Evolutionary conservation across 2,888 invertebrate genomes (phyloP), one percentile per base, ranked within the genome.

Genomic region (Napeogenes inachia): DNA sequence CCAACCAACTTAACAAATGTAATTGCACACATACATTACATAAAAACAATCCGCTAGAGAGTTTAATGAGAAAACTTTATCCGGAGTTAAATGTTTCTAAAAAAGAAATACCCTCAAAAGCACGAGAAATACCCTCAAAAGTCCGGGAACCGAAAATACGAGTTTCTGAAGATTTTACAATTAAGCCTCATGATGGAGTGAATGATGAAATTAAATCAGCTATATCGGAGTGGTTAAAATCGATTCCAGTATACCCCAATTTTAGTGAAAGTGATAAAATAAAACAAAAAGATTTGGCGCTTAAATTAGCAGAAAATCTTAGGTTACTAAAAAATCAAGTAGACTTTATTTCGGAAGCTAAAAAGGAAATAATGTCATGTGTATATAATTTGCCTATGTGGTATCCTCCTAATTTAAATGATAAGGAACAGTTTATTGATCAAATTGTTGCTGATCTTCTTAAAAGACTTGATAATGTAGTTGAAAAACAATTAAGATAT

Each of bases 321-420:
- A 63, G 47, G 12, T 55, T 35, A 30, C 12, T 68, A 30, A 21
- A 45, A 32, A 50, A 64, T 38, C 38, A 56, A 13, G 4, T 47
- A 32, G 8, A 63, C 46, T 68, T 66, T 60, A n/a, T 56, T 35
- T 13, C 30, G 4, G 63, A 56, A 10, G 68, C 62, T 21, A 66
- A 54, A 47, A 54, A 30, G 13, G 66, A 64, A 63, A 60, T 66
- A 30, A 21, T 35, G 6, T 56, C 56, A 58, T 62, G 54, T 33
- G 61, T 68, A 8, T 42, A 63, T n/a, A 32, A 45, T n/a, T 46
- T 66, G 21, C 66, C 68, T 8, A 66, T 64, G 38, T 62, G 62
- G 60, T 60, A 33, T 38, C 64, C 66, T 2, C 42, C 45, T 46
- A 57, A 64, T 13, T 32, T 32, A 10, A 33, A 45, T 8, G 58